These are phyloP conservation scores for Helicorthomorpha holstii DNA, from an alignment of 1,140 invertebrate genomes.

Conservation along the genomic window DNA sequence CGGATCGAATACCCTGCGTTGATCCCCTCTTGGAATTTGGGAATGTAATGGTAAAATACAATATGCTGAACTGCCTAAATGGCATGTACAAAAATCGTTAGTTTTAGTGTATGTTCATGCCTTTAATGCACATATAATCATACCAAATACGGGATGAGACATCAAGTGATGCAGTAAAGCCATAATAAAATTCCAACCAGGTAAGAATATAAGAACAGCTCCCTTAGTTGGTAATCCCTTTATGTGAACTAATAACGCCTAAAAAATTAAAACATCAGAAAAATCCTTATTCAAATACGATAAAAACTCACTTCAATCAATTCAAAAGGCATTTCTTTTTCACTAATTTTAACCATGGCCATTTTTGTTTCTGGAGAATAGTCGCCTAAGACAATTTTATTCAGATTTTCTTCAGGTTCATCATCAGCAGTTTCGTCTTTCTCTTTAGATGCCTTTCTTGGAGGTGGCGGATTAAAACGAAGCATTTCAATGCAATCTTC, in stretches of 20 bases:
- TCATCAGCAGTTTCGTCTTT: slow-evolving; percentile 39
- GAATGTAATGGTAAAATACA: slow-evolving; percentile 72
- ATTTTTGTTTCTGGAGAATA: slow-evolving; percentile 43
- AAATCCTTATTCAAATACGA: no score
- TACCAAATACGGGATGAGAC: slow-evolving; percentile 54
- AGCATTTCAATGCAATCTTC: slow-evolving; percentile 74
- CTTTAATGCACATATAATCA: slow-evolving; percentile 3
- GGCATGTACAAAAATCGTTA: slow-evolving; percentile 7
- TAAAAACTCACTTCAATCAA: slow-evolving; percentile 47
- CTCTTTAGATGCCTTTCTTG: slow-evolving; percentile 30
- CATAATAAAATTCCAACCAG: slow-evolving; percentile 90
- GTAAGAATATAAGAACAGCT: slow-evolving; percentile 78
- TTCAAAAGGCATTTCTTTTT: slow-evolving; percentile 84
- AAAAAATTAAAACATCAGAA: slow-evolving; percentile 12
- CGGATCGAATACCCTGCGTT: slow-evolving; percentile 65
- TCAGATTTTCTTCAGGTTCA: slow-evolving; percentile 60
- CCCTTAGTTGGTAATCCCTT: slow-evolving; percentile 50
- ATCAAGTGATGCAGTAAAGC: slow-evolving; percentile 70
- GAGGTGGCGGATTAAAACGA: slow-evolving; percentile 54
- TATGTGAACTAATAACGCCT: slow-evolving; percentile 56
- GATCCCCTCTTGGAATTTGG: slow-evolving; percentile 75
- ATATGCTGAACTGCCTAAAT: slow-evolving; percentile 36
- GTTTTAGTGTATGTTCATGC: not conserved
- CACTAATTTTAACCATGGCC: slow-evolving; percentile 56
- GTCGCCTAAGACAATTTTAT: slow-evolving; percentile 34